A percentile compares a stretch with the other conserved stretches of the same genome.
These are phyloP conservation scores for Eulithis testata DNA, from an alignment of 2,888 invertebrate species.

Conservation along the genomic window DNA sequence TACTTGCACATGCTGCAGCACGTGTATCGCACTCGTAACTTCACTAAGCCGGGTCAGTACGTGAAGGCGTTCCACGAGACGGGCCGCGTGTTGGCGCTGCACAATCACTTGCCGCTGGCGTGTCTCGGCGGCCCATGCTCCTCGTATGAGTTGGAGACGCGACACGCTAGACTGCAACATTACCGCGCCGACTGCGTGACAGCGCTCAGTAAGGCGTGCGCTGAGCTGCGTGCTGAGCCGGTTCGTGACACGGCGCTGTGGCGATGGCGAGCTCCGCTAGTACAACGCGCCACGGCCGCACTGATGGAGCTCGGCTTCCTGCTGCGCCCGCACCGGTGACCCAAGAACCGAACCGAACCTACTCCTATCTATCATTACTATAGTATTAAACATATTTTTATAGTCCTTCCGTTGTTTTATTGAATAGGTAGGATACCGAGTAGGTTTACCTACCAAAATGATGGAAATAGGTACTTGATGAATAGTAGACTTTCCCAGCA, in stretches of 20 bases:
- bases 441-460: no score
- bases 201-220: conserved; percentile 93
- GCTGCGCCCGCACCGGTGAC: conserved; percentile 63
- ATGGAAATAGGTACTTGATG: no score
- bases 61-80: conserved; percentile 98
- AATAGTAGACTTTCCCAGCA: no score
- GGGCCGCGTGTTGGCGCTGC: conserved; percentile 93
- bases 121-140: conserved; percentile 94
- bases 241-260: conserved; percentile 94
- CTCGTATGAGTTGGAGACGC: conserved; percentile 92
- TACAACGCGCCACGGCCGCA: conserved; percentile 88
- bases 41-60: conserved; percentile 96
- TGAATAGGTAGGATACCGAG: background rate
- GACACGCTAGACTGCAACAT: conserved; percentile 95
- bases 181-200: conserved; percentile 97
- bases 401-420: conserved; percentile 46
- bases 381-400: conserved; percentile 74
- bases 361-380: conserved; percentile 19
- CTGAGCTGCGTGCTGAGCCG: conserved; percentile 92
- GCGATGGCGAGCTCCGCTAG: conserved; percentile 92
- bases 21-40: conserved; percentile 94
- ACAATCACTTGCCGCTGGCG: conserved; percentile 96
- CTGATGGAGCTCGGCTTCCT: conserved; percentile 90
- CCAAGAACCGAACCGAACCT: conserved; percentile 5
- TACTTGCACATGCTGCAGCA: conserved; percentile 98